Conservation (phyloP, 53 echinoderm and acorn worm species). For the Hippasteria phrygiana region DNA sequence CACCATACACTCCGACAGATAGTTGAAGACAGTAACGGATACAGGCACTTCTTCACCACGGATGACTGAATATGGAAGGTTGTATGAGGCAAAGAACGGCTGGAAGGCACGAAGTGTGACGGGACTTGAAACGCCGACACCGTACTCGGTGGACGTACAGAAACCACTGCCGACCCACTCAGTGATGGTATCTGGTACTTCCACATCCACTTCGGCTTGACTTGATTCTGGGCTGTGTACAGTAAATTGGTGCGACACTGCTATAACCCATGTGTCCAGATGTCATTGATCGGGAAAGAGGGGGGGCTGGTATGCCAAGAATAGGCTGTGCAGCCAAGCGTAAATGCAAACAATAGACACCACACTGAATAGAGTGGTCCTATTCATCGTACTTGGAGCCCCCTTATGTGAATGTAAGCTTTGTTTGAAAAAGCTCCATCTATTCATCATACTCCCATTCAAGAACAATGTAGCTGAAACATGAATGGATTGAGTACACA, state of each 20-base stretch:
- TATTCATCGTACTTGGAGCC: too few relatives aligned
- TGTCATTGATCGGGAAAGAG: not conserved
- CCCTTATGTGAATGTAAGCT: too few relatives aligned
- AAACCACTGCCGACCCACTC: conserved; percentile 97
- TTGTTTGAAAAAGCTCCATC: too few relatives aligned
- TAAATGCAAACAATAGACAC: too few relatives aligned
- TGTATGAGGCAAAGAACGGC: conserved; percentile 96
- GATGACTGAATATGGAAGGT: conserved; percentile 96
- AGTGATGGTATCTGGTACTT: conserved; percentile 95
- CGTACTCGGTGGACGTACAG: conserved; percentile 82
- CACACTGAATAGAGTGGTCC: too few relatives aligned
- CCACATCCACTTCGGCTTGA: conserved; percentile 66
- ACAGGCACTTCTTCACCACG: conserved; percentile 94
- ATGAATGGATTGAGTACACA: too few relatives aligned
- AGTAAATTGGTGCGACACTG: not conserved
- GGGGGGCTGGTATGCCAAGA: too few relatives aligned
- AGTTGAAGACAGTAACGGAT: conserved; percentile 92
- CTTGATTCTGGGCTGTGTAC: conserved; percentile 59
- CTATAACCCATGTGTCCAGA: not conserved
- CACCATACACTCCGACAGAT: conserved; percentile 84
- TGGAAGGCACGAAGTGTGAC: conserved; percentile 87
- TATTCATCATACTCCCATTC: too few relatives aligned
- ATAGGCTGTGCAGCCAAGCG: too few relatives aligned
- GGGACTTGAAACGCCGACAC: conserved; percentile 85
- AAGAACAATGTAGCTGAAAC: too few relatives aligned